phyloP scores from a whole-genome alignment of 2,888 invertebrate species.

The Netelia melanura region DNA sequence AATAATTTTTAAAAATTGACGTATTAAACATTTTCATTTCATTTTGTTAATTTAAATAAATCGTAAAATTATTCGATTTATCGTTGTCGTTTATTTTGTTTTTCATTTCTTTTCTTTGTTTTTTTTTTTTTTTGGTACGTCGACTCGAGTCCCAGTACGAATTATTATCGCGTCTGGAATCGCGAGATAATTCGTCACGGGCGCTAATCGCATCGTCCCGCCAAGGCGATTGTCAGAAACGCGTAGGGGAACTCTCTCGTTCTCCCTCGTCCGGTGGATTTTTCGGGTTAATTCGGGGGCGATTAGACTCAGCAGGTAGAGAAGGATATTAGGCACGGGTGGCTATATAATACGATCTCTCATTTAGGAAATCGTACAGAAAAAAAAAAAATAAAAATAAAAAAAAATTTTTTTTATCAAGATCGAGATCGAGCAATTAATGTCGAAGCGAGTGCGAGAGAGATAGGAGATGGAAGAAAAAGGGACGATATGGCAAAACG shows the following conservation, averaged over 20 bases:
- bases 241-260: conserved; percentile 29
- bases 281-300: conserved; percentile 51
- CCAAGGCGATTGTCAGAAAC: background rate
- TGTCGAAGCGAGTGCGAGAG: conserved; percentile 21
- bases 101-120: too few species aligned
- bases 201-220: conserved; percentile 17
- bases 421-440: conserved; percentile 44
- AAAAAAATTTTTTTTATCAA: conserved; percentile 10
- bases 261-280: conserved; percentile 26
- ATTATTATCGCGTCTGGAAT: background rate
- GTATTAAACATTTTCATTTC: too few species aligned
- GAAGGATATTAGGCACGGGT: conserved; percentile 33
- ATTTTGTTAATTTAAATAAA: too few species aligned
- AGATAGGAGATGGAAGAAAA: conserved; percentile 4
- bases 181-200: conserved; percentile 41
- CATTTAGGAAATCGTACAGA: conserved; percentile 45
- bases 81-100: too few species aligned
- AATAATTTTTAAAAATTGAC: too few species aligned
- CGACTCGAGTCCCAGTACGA: background rate
- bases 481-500: conserved; percentile 58
- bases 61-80: too few species aligned
- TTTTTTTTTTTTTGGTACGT: too few species aligned
- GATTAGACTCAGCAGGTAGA: conserved; percentile 39
- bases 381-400: conserved; percentile 15
- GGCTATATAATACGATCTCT: conserved; percentile 53